phyloP scores from a whole-genome alignment of 2,888 invertebrate species.

The Sisyra terminalis region DNA sequence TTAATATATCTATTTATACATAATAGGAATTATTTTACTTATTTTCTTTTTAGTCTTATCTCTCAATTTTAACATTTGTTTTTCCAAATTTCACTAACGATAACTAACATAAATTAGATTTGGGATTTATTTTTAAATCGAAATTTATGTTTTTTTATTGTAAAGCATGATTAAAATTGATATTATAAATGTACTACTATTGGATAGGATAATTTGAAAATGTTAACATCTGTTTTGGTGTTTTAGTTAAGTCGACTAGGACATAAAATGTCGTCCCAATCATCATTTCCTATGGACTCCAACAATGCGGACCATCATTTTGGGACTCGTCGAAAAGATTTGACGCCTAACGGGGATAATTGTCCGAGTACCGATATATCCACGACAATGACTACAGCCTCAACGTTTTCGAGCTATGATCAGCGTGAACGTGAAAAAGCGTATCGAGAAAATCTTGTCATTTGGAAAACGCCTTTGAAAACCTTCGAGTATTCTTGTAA shows the following conservation, averaged over 20 bases:
- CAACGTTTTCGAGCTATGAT: conserved; percentile 4
- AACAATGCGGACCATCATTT: conserved; percentile 16
- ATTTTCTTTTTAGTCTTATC: no score
- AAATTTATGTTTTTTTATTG: no score
- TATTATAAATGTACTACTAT: no score
- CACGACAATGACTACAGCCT: conserved; percentile 22
- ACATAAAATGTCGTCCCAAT: conserved; percentile 40
- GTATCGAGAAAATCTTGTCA: conserved; percentile 49
- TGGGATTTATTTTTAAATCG: no score
- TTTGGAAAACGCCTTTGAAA: conserved; percentile 66
- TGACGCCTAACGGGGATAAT: conserved; percentile 10
- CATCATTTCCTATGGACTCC: conserved; percentile 20
- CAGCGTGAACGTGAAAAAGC: conserved; percentile 29
- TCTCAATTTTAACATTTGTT: no score
- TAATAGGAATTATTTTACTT: no score
- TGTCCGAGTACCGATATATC: conserved; percentile 26
- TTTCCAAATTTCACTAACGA: no score
- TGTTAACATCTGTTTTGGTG: conserved; percentile 6
- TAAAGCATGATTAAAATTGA: no score
- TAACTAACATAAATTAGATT: no score
- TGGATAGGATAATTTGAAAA: no score
- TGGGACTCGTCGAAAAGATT: conserved; percentile 5
- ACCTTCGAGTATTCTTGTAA: conserved; percentile 65
- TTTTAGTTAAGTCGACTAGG: conserved; percentile 47
- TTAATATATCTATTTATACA: no score